These are phyloP conservation scores for Hemistola chrysoprasaria DNA, from an alignment of 2,888 invertebrate species.

Conservation along the genomic window DNA sequence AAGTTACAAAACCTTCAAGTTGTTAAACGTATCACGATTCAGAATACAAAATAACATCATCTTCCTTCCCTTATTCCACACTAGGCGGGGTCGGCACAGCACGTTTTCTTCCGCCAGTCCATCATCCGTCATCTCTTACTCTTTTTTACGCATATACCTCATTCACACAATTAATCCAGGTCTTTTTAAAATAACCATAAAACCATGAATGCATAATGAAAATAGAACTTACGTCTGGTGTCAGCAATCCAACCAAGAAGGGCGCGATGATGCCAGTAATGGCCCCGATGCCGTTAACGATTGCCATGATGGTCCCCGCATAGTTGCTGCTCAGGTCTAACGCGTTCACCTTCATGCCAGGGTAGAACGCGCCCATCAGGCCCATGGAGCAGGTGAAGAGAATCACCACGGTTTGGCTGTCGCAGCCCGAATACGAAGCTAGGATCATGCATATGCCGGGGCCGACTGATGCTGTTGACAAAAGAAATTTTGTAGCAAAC, in stretches of 20 bases:
- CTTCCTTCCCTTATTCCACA: too few relatives aligned
- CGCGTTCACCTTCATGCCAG: slow-evolving; percentile 87
- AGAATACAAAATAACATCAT: too few relatives aligned
- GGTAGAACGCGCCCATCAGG: slow-evolving; percentile 86
- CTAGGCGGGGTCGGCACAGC: too few relatives aligned
- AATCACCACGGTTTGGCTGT: slow-evolving; percentile 81
- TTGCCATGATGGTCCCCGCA: slow-evolving; percentile 86
- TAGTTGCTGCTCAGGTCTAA: slow-evolving; percentile 86
- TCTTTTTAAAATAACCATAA: too few relatives aligned
- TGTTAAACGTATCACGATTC: too few relatives aligned
- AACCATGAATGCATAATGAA: too few relatives aligned
- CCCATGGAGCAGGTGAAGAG: slow-evolving; percentile 87
- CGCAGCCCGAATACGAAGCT: slow-evolving; percentile 86
- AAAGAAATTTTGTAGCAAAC: slow-evolving; percentile 16
- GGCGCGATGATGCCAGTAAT: slow-evolving; percentile 87
- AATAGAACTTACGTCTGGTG: slow-evolving; percentile 81
- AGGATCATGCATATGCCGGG: slow-evolving; percentile 86
- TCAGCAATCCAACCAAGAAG: slow-evolving; percentile 84
- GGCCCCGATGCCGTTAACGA: slow-evolving; percentile 87
- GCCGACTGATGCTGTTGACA: slow-evolving; percentile 82
- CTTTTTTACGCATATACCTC: too few relatives aligned
- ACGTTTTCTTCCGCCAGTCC: too few relatives aligned
- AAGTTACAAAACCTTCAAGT: too few relatives aligned
- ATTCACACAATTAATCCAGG: too few relatives aligned
- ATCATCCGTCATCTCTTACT: too few relatives aligned